Evolutionary conservation across 1,140 invertebrate genomes (phyloP).

Genomic region (Oryzaephilus surinamensis): DNA sequence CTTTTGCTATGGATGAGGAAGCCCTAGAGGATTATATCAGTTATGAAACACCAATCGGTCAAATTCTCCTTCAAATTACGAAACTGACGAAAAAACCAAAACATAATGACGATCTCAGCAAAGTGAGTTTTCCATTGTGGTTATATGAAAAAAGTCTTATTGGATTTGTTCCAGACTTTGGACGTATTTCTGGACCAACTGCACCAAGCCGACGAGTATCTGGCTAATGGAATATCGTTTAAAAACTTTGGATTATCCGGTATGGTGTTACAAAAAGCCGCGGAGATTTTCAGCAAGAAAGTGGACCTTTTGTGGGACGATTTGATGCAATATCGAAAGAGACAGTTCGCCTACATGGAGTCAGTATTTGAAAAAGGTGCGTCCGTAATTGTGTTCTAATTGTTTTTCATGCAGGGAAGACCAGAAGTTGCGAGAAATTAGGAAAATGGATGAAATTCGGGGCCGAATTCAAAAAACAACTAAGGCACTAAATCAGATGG

Average conservation of each 20-base stretch:
- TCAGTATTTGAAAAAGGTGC: no score
- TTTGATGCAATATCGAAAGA: conserved; percentile 16
- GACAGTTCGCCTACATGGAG: no score
- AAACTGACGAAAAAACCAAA: conserved; percentile 22
- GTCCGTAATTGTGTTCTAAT: no score
- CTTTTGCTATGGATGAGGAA: no score
- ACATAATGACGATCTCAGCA: conserved; percentile 23
- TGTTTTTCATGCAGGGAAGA: no score
- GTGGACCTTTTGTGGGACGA: conserved; percentile 31
- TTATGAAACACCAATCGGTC: no score
- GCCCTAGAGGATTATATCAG: no score
- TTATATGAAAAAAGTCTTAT: neutral
- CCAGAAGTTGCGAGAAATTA: no score
- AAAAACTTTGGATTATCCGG: conserved; percentile 32
- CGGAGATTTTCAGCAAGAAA: conserved; percentile 27
- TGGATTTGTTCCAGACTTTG: conserved; percentile 24
- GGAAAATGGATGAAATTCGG: no score
- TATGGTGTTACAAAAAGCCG: conserved; percentile 26
- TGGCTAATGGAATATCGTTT: conserved; percentile 27
- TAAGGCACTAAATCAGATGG: no score
- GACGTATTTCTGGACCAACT: conserved; percentile 20
- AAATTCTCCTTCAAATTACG: neutral
- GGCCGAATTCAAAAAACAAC: no score
- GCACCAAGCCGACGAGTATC: conserved; percentile 16
- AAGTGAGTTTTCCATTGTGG: neutral